phyloP scores from a whole-genome alignment of 2,113 vertebrate genomes.

The Nesospiza acunhae region DNA sequence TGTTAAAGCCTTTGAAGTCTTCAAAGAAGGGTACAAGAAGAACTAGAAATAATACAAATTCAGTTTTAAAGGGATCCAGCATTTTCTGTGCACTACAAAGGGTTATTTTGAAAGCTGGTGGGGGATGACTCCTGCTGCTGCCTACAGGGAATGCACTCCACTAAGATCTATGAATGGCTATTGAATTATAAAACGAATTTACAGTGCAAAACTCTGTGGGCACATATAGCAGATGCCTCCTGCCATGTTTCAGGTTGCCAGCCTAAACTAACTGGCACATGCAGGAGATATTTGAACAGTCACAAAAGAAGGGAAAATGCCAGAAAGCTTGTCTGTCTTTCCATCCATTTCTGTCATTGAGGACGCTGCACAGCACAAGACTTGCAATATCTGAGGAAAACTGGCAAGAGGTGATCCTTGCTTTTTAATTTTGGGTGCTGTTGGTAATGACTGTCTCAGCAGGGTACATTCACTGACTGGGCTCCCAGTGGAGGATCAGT shows the following conservation, averaged over 20 bases:
- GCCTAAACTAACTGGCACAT: not conserved
- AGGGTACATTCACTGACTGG: not conserved
- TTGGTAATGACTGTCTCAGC: not conserved
- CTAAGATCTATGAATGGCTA: not conserved
- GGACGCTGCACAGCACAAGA: not conserved
- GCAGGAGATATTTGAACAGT: not conserved
- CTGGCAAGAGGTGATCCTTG: fast-evolving
- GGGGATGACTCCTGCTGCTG: not conserved
- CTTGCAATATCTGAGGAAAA: not conserved
- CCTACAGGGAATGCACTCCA: not conserved
- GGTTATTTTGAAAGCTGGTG: not conserved
- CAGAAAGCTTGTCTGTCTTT: not conserved
- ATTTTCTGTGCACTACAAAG: not conserved
- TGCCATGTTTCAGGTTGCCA: not conserved
- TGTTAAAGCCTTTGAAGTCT: not conserved
- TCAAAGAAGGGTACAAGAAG: not conserved
- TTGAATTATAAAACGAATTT: not conserved
- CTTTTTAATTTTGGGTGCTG: not conserved
- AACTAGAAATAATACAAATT: not conserved
- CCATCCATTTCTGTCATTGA: not conserved
- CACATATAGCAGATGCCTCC: not conserved
- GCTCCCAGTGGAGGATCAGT: not conserved
- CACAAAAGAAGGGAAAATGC: not conserved
- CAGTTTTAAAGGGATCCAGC: not conserved
- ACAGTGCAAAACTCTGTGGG: not conserved